Base-by-base conservation (phyloP, 2,888 invertebrate species). In the Halictus ligatus region DNA sequence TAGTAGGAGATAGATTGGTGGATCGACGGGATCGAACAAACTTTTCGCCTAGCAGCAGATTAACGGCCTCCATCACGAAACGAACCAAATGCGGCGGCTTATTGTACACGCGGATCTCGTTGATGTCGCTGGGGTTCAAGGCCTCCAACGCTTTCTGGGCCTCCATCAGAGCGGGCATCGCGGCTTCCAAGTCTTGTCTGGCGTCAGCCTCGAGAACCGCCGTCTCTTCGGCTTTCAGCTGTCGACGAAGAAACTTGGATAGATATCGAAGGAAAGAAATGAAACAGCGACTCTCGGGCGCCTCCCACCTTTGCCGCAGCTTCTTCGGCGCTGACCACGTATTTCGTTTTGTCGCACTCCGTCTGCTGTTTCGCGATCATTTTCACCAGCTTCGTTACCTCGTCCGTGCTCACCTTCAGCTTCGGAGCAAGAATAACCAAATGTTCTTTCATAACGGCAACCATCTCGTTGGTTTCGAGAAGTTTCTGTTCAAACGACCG, bases 41-140 rank as follows among this genome's bases (percentile, higher is more conserved):
- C 98, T 98, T 98, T 83, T 97, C 96, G 5, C 97, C 97, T 13
- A 99, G 95, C 0, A 99, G 96, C 86, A 98, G 96, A 95, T 98
- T 98, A 15, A 99, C 98, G 13, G 98, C 97, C 95, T 99, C 99
- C 98, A 99, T 98, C 5, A 98, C 98, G 90, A 98, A 98, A 86
- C 97, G 97, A 10, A 99, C 98, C 13, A 99, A 95, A 29, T 97
- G 96, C 0, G 99, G 99, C 0, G 99, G 99, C 92, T 98, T 98
- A 89, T 97, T 97, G 94, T 98, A 98, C 0, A 98, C 98, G 93
- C 98, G 97, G 78, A 99, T 95, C 95, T 99, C 99, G 94, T 98
- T 98, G 80, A 99, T 98, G 93, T 99, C 99, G 60, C 97, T 97
- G 94, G 99, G 99, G 93, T 98, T 98, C 25, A 99, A 96, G 0